Evolutionary conservation across 2,888 invertebrate genomes (phyloP).

Genomic region (Meandrusa payeni): DNA sequence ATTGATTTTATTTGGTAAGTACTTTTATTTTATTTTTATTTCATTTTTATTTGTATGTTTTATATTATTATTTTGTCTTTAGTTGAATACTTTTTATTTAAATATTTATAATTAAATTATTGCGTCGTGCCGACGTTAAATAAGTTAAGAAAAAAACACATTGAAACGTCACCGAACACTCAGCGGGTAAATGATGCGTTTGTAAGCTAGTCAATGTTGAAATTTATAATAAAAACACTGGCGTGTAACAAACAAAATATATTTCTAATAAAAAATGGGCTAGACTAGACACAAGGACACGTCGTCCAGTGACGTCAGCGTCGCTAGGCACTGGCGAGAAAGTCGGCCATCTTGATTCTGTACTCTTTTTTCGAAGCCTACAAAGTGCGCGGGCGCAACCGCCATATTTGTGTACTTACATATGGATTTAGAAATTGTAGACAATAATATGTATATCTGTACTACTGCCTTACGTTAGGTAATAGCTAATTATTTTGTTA

Average conservation of each 20-base stretch:
- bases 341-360: slow-evolving; percentile 75
- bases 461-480: too few relatives aligned
- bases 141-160: slow-evolving; percentile 12
- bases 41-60: slow-evolving; percentile 29
- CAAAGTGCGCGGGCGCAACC: slow-evolving; percentile 63
- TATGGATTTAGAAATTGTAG: slow-evolving; percentile 20
- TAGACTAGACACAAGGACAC: slow-evolving; percentile 69
- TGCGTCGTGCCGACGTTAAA: background rate
- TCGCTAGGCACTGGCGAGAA: slow-evolving; percentile 74
- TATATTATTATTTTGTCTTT: slow-evolving; percentile 25
- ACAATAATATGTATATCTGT: too few relatives aligned
- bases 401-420: slow-evolving; percentile 32
- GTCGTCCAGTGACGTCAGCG: slow-evolving; percentile 76
- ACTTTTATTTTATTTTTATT: slow-evolving; percentile 35
- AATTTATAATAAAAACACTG: slow-evolving; percentile 26
- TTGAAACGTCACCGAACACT: slow-evolving; percentile 18
- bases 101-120: slow-evolving; percentile 9
- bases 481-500: too few relatives aligned
- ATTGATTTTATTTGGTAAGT: slow-evolving; percentile 66
- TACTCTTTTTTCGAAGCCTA: slow-evolving; percentile 76
- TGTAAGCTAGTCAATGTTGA: slow-evolving; percentile 23
- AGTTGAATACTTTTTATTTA: slow-evolving; percentile 22
- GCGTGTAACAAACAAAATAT: slow-evolving; percentile 31
- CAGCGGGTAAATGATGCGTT: slow-evolving; percentile 10
- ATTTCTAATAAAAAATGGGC: slow-evolving; percentile 42